Evolutionary conservation across 1,140 invertebrate species (phyloP).

Genomic region (Orius insidiosus): DNA sequence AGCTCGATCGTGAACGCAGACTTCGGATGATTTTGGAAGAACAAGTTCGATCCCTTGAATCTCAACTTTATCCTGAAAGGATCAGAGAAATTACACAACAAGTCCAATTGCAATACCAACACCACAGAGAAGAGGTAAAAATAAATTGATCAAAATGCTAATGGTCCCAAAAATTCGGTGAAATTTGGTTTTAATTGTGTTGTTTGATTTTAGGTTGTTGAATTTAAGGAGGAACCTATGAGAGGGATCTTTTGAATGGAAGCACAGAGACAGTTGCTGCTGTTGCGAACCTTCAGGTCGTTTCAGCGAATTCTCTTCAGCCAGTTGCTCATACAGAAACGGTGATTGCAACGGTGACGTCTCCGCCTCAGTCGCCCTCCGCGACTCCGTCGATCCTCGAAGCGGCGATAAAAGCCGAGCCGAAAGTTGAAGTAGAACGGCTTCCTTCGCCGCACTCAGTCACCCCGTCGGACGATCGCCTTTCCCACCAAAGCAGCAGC

Average conservation of each 20-base stretch:
- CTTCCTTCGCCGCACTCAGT: slow-evolving; percentile 24
- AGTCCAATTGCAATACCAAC: slow-evolving; percentile 27
- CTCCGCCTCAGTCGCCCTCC: slow-evolving; percentile 19
- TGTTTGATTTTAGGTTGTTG: neutral
- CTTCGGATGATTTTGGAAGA: slow-evolving; percentile 63
- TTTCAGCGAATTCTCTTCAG: slow-evolving; percentile 34
- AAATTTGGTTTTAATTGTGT: no score
- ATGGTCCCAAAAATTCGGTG: no score
- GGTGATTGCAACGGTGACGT: slow-evolving; percentile 28
- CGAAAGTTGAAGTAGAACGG: slow-evolving; percentile 65
- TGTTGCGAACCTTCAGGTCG: slow-evolving; percentile 27
- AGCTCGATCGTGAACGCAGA: slow-evolving; percentile 66
- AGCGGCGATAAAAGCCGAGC: slow-evolving; percentile 69
- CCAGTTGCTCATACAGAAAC: slow-evolving; percentile 22
- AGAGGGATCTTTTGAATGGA: slow-evolving; percentile 21
- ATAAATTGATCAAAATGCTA: no score
- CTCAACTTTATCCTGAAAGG: slow-evolving; percentile 37
- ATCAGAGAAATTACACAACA: slow-evolving; percentile 32
- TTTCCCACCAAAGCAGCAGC: slow-evolving; percentile 25
- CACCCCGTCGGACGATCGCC: slow-evolving; percentile 19
- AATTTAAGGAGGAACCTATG: slow-evolving; percentile 6
- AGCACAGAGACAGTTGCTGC: slow-evolving; percentile 32
- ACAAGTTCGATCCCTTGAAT: slow-evolving; percentile 44
- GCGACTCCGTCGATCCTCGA: slow-evolving; percentile 51
- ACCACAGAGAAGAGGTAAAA: slow-evolving; percentile 18